Conservation (phyloP, 2,113 vertebrate genomes). For the Phrynosoma platyrhinos region DNA sequence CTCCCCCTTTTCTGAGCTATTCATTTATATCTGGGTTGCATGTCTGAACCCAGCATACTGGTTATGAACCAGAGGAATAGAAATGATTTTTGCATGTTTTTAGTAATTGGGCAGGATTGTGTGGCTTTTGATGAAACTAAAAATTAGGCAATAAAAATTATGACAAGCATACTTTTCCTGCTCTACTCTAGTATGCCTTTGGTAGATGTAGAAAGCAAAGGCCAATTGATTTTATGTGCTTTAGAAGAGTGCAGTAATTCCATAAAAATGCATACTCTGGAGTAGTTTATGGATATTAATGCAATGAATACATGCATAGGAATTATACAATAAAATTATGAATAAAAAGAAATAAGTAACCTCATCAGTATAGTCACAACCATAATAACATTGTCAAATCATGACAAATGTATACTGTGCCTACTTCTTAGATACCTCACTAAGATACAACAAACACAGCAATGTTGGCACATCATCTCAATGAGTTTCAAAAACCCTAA, state of each 20-base stretch:
- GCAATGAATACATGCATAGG: neutral
- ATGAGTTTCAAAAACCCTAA: neutral
- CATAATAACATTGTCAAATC: neutral
- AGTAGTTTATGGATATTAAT: conserved; percentile 7
- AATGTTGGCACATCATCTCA: neutral
- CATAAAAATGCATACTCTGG: conserved; percentile 9
- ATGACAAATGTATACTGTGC: neutral
- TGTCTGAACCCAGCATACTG: neutral
- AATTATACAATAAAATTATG: conserved; percentile 23
- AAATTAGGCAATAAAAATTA: conserved; percentile 34
- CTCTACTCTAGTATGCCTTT: conserved; percentile 11
- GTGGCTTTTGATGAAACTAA: conserved; percentile 24
- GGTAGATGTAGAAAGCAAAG: conserved; percentile 24
- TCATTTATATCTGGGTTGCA: neutral
- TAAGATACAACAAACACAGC: neutral
- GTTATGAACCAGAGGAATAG: neutral
- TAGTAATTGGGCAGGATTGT: neutral
- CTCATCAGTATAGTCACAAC: neutral
- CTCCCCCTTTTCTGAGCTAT: too few species aligned
- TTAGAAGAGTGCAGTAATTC: conserved; percentile 25
- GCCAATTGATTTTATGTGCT: conserved; percentile 6
- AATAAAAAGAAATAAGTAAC: neutral
- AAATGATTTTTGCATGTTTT: neutral
- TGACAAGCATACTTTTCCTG: neutral
- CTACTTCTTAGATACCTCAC: neutral